Conservation (phyloP, 2,113 vertebrate species). For the Cettia cetti region DNA sequence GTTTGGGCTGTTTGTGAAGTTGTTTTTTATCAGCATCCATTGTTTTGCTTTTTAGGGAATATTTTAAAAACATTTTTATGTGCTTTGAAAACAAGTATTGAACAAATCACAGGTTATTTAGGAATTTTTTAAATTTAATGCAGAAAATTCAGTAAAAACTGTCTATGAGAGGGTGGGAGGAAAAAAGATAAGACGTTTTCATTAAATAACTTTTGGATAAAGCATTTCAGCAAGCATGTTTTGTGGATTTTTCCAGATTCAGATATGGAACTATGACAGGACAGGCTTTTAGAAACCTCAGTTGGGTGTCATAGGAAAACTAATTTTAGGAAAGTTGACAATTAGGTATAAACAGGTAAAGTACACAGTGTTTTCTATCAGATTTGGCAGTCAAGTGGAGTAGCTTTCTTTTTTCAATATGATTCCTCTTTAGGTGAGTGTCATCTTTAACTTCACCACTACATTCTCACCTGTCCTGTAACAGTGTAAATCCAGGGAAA, state of each 20-base stretch:
- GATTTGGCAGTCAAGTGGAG: not conserved
- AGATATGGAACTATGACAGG: not conserved
- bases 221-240: not conserved
- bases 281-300: not conserved
- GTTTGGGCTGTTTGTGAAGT: not conserved
- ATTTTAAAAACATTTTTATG: not conserved
- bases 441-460: not conserved
- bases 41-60: not conserved
- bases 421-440: not conserved
- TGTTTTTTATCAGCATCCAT: not conserved
- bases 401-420: not conserved
- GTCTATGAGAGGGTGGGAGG: accelerated
- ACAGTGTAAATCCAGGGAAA: not conserved
- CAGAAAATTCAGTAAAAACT: not conserved
- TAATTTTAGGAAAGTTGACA: not conserved
- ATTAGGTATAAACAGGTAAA: not conserved
- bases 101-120: not conserved
- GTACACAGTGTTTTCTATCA: not conserved
- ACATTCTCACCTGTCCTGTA: not conserved
- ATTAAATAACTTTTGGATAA: not conserved
- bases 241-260: not conserved
- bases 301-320: not conserved
- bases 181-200: not conserved
- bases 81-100: not conserved
- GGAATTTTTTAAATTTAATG: not conserved